Evolutionary conservation across 2,113 vertebrate genomes (phyloP).

Genomic region (Prionailurus viverrinus): DNA sequence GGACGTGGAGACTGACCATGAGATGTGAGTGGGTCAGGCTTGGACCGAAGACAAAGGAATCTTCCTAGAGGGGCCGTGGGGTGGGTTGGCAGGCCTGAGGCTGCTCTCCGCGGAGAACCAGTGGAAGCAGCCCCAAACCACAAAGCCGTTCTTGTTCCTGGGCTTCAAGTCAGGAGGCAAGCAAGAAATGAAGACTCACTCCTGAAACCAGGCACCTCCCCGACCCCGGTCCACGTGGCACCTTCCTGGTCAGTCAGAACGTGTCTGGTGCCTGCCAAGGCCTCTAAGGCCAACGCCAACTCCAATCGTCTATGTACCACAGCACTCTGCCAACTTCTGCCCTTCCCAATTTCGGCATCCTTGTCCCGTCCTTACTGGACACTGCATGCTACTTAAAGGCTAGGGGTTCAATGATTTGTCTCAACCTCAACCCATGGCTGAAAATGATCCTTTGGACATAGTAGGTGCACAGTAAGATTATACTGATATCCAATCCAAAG

Average conservation of each 20-base stretch:
- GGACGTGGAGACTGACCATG: constrained; percentile 7
- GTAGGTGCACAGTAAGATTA: not conserved
- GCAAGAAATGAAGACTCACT: not conserved
- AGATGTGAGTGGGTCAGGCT: not conserved
- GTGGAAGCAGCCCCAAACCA: not conserved
- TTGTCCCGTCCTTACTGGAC: not conserved
- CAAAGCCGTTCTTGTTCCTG: not conserved
- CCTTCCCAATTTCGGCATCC: not conserved
- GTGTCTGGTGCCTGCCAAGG: too few relatives aligned
- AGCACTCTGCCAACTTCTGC: not conserved
- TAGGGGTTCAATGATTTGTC: not conserved
- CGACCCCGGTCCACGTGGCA: not conserved
- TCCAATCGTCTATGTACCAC: not conserved
- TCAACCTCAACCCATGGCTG: not conserved
- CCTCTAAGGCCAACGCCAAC: not conserved
- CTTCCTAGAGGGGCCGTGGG: not conserved
- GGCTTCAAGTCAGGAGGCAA: constrained; percentile 11
- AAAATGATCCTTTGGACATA: not conserved
- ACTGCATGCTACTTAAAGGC: accelerated
- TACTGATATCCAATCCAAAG: not conserved
- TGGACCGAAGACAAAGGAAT: constrained; percentile 61
- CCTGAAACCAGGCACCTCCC: not conserved
- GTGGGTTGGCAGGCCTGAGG: not conserved
- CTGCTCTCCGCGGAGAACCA: accelerated
- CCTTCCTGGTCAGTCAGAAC: not conserved